A percentile compares a stretch with the other conserved stretches of the same genome.
Evolutionary conservation across 2,113 vertebrate genomes (phyloP).

Genomic region (Gulo gulo): DNA sequence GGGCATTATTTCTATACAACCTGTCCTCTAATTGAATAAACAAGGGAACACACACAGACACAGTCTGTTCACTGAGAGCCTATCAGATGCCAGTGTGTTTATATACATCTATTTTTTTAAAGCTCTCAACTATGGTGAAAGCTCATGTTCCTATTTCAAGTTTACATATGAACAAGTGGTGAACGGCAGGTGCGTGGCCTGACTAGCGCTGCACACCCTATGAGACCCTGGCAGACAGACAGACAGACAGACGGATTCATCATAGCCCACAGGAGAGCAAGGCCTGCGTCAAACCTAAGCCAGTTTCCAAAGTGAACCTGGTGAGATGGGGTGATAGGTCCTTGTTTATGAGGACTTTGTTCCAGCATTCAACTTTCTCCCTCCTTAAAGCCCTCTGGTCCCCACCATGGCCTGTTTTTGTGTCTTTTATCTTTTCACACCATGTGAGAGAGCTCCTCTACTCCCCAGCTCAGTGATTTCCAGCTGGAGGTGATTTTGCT

Average conservation of each 20-base stretch:
- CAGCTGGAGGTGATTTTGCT: background rate
- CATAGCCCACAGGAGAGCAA: too few species aligned
- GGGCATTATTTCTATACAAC: background rate
- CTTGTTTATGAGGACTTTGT: accelerated
- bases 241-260: background rate
- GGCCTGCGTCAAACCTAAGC: accelerated
- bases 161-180: background rate
- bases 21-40: background rate
- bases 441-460: accelerated
- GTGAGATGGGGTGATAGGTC: accelerated
- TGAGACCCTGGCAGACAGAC: background rate
- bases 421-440: background rate
- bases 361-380: background rate
- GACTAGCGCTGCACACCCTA: background rate
- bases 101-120: background rate
- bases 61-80: background rate
- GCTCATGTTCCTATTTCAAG: background rate
- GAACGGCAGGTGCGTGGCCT: accelerated
- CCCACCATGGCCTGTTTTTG: accelerated
- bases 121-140: background rate
- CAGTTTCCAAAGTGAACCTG: background rate
- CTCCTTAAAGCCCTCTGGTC: background rate
- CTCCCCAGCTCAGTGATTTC: background rate
- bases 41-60: background rate
- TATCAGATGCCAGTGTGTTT: background rate